phyloP scores from a whole-genome alignment of 2,797 vertebrate genomes.

The Esox lucius region DNA sequence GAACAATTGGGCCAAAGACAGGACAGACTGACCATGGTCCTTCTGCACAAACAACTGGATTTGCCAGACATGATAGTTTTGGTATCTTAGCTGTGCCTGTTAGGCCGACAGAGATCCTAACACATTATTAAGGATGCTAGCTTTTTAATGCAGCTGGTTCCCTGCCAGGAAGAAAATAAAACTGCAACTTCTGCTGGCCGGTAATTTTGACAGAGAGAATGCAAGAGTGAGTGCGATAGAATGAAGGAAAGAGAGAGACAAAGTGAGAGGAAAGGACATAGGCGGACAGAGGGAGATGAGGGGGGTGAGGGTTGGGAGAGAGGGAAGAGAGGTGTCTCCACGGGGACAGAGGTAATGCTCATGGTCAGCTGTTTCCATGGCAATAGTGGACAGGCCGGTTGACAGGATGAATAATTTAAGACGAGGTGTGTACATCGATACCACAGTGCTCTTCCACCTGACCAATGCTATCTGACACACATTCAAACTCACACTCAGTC shows the following conservation, averaged over 20 bases:
- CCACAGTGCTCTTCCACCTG: constrained; percentile 69
- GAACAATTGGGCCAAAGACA: too few species aligned
- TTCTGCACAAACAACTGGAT: too few species aligned
- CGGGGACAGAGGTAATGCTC: constrained; percentile 68
- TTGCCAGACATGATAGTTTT: too few species aligned
- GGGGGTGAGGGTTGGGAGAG: constrained; percentile 56
- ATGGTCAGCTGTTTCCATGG: constrained; percentile 76
- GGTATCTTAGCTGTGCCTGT: too few species aligned
- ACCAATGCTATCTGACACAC: constrained; percentile 57
- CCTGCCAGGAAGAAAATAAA: too few species aligned
- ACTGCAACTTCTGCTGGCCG: constrained; percentile 33
- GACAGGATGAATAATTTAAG: constrained; percentile 81
- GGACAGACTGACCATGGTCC: too few species aligned
- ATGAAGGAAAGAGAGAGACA: constrained; percentile 3
- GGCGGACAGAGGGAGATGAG: constrained; percentile 45
- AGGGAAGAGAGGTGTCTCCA: constrained; percentile 65
- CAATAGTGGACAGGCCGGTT: constrained; percentile 64
- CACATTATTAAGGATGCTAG: too few species aligned
- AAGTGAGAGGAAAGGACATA: constrained; percentile 20
- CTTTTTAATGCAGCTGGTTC: too few species aligned
- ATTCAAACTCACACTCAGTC: constrained; percentile 18
- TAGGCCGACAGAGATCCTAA: too few species aligned
- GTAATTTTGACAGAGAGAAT: constrained; percentile 48
- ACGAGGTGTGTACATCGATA: constrained; percentile 72
- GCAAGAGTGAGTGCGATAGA: constrained; percentile 33